A percentile compares a stretch with the other conserved stretches of the same genome.
Evolutionary conservation across 2,797 vertebrate species (phyloP).

Genomic region (Oreochromis mossambicus): DNA sequence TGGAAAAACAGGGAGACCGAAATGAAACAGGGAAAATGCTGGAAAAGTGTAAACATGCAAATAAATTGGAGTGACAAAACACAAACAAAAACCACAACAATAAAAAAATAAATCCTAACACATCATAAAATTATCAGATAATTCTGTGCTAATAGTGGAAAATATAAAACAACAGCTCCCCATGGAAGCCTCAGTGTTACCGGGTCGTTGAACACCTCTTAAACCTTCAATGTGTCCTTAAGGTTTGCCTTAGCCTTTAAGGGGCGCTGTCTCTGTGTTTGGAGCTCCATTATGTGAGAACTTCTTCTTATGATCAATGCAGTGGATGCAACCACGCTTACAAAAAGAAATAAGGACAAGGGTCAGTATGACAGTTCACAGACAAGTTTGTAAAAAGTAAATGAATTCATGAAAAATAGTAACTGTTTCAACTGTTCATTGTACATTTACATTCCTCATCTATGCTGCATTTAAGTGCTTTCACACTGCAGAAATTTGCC

Average conservation of each 20-base stretch:
- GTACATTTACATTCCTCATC: not conserved
- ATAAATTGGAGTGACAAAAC: not conserved
- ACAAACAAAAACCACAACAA: not conserved
- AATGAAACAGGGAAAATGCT: not conserved
- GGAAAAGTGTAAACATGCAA: not conserved
- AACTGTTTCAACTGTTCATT: not conserved
- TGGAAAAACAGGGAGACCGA: not conserved
- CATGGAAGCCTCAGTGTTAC: not conserved
- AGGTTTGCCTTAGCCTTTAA: not conserved
- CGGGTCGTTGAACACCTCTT: not conserved
- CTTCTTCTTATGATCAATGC: not conserved
- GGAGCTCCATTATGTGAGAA: not conserved
- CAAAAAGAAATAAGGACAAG: not conserved
- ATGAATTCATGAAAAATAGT: not conserved
- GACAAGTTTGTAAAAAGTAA: not conserved
- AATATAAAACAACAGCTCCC: not conserved
- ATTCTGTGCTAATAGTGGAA: not conserved
- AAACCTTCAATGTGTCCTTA: not conserved
- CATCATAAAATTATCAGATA: not conserved
- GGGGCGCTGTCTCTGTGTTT: not conserved
- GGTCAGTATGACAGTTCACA: not conserved
- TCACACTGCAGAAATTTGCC: not conserved
- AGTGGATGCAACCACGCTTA: constrained; percentile 39
- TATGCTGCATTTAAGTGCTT: not conserved
- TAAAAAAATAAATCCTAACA: not conserved